phyloP scores from a whole-genome alignment of 2,113 vertebrate genomes.

The Turdus rufiventris region DNA sequence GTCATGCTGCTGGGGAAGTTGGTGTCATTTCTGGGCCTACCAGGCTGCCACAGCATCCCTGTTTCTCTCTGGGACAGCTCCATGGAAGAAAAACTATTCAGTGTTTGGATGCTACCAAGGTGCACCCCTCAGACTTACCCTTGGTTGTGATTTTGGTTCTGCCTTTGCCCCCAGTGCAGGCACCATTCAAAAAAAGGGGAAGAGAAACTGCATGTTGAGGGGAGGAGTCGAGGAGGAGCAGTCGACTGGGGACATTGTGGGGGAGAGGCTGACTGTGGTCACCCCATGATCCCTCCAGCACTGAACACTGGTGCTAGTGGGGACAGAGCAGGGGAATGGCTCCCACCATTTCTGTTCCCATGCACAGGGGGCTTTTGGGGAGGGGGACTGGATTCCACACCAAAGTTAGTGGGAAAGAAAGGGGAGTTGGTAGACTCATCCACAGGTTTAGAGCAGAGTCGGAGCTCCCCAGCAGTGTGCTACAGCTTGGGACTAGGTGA shows the following conservation, averaged over 20 bases:
- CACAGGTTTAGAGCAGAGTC: neutral
- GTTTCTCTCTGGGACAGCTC: neutral
- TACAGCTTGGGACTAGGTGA: too few species aligned
- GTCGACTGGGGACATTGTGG: accelerated
- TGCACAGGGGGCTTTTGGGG: neutral
- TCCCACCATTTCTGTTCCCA: neutral
- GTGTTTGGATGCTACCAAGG: accelerated
- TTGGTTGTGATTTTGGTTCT: neutral
- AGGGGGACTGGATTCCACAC: neutral
- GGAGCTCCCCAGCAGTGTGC: neutral
- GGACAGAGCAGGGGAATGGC: neutral
- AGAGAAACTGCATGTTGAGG: neutral
- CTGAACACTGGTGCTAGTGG: neutral
- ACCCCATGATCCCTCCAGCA: neutral
- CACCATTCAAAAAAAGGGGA: neutral
- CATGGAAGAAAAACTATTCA: neutral
- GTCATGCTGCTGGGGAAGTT: neutral
- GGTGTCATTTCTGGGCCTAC: neutral
- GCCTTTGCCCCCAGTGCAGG: accelerated
- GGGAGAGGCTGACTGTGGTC: neutral
- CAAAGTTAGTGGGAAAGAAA: neutral
- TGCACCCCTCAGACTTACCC: neutral
- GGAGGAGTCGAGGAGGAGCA: neutral
- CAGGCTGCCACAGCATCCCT: neutral
- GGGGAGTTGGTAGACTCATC: neutral